Conservation (phyloP, 2,888 invertebrate species). For the Cephus spinipes region DNA sequence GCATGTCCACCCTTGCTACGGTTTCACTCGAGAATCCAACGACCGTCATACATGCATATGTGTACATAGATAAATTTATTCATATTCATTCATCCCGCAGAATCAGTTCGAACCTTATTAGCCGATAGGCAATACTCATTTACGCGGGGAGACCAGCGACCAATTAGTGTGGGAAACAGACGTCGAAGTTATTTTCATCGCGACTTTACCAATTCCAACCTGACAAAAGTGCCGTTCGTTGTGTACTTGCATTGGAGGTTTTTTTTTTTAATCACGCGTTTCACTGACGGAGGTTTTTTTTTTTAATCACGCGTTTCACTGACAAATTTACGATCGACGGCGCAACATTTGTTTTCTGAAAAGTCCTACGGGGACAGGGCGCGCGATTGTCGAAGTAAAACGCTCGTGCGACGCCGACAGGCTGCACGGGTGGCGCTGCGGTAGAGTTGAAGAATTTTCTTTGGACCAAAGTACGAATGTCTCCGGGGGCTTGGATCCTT, state of each 20-base stretch:
- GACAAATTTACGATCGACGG: not conserved
- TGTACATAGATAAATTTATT: not conserved
- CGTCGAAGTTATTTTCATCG: not conserved
- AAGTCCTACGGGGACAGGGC: not conserved
- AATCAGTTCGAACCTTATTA: not conserved
- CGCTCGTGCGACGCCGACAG: not conserved
- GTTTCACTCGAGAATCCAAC: not conserved
- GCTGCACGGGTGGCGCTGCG: not conserved
- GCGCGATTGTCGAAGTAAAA: not conserved
- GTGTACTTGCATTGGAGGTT: too few species aligned
- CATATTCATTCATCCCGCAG: not conserved
- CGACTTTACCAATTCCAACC: too few species aligned
- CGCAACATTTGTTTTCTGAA: not conserved
- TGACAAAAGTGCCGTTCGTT: too few species aligned
- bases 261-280: not conserved
- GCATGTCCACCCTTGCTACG: not conserved
- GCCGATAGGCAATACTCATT: not conserved
- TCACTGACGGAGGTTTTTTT: too few species aligned
- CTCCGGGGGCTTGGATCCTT: not conserved
- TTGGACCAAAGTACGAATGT: not conserved
- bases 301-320: not conserved
- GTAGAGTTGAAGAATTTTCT: not conserved
- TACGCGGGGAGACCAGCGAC: not conserved
- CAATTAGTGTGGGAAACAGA: not conserved
- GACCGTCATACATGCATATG: not conserved